Evolutionary conservation across 37 sponge, comb jelly and placozoan genomes (phyloP), one percentile per base, ranked within the genome.

Genomic region (Oscarella lobularis): DNA sequence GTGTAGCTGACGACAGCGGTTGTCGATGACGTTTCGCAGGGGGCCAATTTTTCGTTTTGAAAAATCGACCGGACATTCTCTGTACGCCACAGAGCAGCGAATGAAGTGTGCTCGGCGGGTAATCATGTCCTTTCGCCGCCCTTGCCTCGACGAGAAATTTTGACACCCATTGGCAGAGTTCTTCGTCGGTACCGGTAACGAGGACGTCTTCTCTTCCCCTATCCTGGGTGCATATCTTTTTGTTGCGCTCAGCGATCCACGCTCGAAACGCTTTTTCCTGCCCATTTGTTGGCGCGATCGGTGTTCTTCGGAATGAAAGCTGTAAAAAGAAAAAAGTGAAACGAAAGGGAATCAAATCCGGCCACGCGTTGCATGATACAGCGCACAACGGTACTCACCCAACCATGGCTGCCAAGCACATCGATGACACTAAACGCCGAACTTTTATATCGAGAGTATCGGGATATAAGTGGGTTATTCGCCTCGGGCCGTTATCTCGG

Each of bases 381-480:
- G n/a, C 20, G 9, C 60, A 48, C 14, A 9, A 48, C 60, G 20
- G 60, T 48, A 48, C 60, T 48, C 9, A 9, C 60, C 9, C 14
- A 20, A 27, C 14, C 20, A 20, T 48, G 9, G 60, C 60, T 48
- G 9, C 60, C 9, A 48, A n/a, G n/a, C n/a, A n/a, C n/a, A n/a
- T n/a, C n/a, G n/a, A 48, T 48, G 60, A 20, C 60, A 48, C 14
- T 48, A 20, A 48, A 48, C 60, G 9, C n/a, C 20, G 60, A 48
- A 48, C 60, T 48, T 9, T 27, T 20, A 48, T 27, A 48, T 48
- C 60, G 60, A 48, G 20, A 48, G n/a, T n/a, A n/a, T n/a, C 60
- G 60, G 60, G 60, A 48, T 48, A 48, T 48, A 48, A 48, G 20
- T 48, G 14, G 60, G 60, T 48, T 48, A 48, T 48, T 48, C 60